Conservation (phyloP, 1,140 invertebrate genomes). For the Nylanderia fulva region DNA sequence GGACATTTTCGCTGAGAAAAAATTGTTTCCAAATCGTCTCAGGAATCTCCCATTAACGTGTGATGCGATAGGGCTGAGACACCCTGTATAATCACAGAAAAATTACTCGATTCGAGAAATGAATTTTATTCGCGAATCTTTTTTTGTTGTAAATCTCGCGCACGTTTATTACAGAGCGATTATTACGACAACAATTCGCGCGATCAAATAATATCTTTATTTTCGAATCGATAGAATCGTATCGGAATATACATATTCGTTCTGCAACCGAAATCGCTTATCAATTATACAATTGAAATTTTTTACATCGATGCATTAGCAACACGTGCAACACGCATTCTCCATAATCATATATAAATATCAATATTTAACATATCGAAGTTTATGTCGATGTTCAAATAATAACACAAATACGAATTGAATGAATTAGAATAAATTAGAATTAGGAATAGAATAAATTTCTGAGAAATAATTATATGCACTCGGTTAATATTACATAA, state of each 20-base stretch:
- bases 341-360: background rate
- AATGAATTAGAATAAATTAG: too few species aligned
- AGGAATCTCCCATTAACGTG: too few species aligned
- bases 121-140: background rate
- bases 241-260: constrained; percentile 51
- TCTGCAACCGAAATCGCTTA: constrained; percentile 59
- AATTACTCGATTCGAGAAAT: background rate
- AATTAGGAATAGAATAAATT: background rate
- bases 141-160: constrained; percentile 14
- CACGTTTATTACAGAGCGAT: background rate
- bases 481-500: background rate
- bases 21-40: too few species aligned
- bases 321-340: background rate
- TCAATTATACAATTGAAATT: constrained; percentile 57
- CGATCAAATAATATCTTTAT: constrained; percentile 64
- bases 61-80: too few species aligned
- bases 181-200: constrained; percentile 64
- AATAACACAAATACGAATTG: background rate
- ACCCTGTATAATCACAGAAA: background rate
- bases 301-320: constrained; percentile 32
- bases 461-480: constrained; percentile 25
- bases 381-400: background rate
- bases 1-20: too few species aligned
- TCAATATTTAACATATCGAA: background rate
- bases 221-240: constrained; percentile 64